These are phyloP conservation scores for Cisticola juncidis DNA, from an alignment of 2,113 vertebrate species.

Conservation along the genomic window DNA sequence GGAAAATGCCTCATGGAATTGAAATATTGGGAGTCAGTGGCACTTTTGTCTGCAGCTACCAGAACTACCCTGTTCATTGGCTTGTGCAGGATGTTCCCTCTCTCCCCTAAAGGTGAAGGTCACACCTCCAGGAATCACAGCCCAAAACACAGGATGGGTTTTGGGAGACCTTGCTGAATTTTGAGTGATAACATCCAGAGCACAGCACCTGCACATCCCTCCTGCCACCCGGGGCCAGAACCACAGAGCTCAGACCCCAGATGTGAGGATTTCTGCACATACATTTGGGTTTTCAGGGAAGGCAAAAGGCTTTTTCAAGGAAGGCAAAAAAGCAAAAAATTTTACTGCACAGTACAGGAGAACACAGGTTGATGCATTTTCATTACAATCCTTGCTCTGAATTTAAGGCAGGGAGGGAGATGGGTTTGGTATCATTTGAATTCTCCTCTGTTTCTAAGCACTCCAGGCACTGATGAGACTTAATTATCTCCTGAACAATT, in stretches of 20 bases:
- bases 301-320: too few relatives aligned
- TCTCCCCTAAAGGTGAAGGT: background rate
- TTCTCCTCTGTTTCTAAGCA: background rate
- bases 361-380: background rate
- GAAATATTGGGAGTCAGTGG: background rate
- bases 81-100: background rate
- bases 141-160: background rate
- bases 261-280: background rate
- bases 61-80: background rate
- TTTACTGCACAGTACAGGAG: background rate
- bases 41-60: background rate
- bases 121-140: background rate
- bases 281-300: background rate
- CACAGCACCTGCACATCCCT: background rate
- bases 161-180: background rate
- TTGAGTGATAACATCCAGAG: background rate
- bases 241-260: background rate
- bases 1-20: background rate
- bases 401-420: background rate
- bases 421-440: background rate
- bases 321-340: background rate
- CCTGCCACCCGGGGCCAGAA: background rate
- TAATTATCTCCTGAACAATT: constrained; percentile 2
- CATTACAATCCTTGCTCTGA: background rate
- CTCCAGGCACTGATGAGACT: background rate